Evolutionary conservation across 2,888 invertebrate species (phyloP).

Genomic region (Patella ulyssiponensis): DNA sequence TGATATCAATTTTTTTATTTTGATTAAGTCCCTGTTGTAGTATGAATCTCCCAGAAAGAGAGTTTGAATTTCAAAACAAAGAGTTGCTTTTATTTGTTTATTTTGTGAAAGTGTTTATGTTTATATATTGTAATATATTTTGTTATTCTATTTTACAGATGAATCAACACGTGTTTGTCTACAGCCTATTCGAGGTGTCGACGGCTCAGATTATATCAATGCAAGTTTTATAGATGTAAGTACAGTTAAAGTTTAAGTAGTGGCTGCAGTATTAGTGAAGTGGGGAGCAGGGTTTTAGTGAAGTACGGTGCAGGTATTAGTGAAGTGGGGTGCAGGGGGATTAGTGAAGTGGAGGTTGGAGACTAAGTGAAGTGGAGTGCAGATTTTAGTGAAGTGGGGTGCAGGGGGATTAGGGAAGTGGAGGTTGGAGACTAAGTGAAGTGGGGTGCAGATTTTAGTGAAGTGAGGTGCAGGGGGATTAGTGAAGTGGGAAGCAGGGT

Average conservation of each 20-base stretch:
- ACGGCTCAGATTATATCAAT: conserved; percentile 97
- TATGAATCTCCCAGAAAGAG: too few species aligned
- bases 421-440: not conserved
- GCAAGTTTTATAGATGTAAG: conserved; percentile 94
- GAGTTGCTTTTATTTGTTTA: too few species aligned
- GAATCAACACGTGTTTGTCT: conserved; percentile 95
- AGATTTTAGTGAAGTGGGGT: not conserved
- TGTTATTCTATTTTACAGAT: conserved; percentile 70
- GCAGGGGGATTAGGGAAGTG: too few species aligned
- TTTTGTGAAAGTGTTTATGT: too few species aligned
- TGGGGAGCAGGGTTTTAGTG: too few species aligned
- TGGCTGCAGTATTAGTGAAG: not conserved
- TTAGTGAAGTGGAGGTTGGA: too few species aligned
- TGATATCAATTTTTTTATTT: too few species aligned
- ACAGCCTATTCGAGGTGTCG: conserved; percentile 89
- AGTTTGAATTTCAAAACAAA: too few species aligned
- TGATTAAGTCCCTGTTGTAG: too few species aligned
- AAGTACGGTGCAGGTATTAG: not conserved
- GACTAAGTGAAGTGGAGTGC: too few species aligned
- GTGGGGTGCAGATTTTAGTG: too few species aligned
- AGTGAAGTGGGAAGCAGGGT: not conserved
- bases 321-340: not conserved
- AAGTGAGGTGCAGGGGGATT: not conserved
- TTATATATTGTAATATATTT: too few species aligned
- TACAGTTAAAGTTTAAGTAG: conserved; percentile 15